Base-by-base conservation (phyloP, 2,888 invertebrate species). In the Aplocera efformata region DNA sequence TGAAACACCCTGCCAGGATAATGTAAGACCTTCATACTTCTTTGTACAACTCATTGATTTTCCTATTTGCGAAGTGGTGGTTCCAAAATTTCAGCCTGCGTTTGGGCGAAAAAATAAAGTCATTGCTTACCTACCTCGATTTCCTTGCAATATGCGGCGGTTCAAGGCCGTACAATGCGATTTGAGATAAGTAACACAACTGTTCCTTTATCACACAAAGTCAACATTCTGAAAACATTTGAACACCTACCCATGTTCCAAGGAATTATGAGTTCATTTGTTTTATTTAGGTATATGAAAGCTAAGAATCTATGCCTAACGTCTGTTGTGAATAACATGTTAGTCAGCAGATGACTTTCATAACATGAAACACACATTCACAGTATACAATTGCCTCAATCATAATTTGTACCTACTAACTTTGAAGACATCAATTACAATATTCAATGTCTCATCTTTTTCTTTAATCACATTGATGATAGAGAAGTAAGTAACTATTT, bases 1-100 rank as follows among this genome's bases (percentile, higher is more conserved):
- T 8, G 84, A 83, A 66, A 81, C 88, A 63, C 89, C 85, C 62
- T 76, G 77, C 67, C 80, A 79, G 70, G 86, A 85, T 70, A 85
- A 77, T 75, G 82, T 86, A 58, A 79, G 85, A 63, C 23, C 21
- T 29, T 7, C 11, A 31, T 23, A 17, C 30, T 10, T 21, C 10
- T 26, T 11, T 25, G 4, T 7, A 21, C 6, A 8, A 9, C 28
- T 45, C 7, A 25, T 10, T 9, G 5, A 8, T 4, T 8, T 23
- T 23, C 23, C 23, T 23, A 25, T 4, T 5, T 25, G 8, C 25
- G n/a, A n/a, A n/a, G n/a, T n/a, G n/a, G n/a, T n/a, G n/a, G n/a
- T n/a, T n/a, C n/a, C n/a, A n/a, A n/a, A n/a, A n/a, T n/a, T n/a
- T n/a, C n/a, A n/a, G n/a, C n/a, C n/a, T n/a, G n/a, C n/a, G n/a